Evolutionary conservation across 2,113 vertebrate species (phyloP), one percentile per base, ranked within the genome.

Genomic region (Hipposideros armiger): DNA sequence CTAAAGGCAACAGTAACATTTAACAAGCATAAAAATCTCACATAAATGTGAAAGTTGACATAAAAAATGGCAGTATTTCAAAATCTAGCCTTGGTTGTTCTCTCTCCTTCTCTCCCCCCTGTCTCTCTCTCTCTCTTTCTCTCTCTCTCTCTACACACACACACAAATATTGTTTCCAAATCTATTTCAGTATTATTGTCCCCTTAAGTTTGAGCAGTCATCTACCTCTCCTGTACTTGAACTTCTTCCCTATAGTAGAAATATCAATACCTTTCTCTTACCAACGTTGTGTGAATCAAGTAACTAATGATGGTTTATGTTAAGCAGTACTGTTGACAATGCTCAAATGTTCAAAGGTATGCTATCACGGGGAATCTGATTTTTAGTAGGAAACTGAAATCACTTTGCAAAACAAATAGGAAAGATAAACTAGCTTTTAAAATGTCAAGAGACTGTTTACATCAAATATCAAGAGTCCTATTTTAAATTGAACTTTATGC

Each of bases 321-420:
- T 66, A 69, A 85, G 7, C 17, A 90, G 67, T 67, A 66, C 50
- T 32, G 45, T 6, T 87, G 32, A 84, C 11, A 58, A 50, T 45
- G n/a, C 1, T 81, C 30, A 89, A 94, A 80, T 64, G 17, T 87
- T 52, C 36, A 76, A 74, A 77, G 30, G 52, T 40, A 80, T 28
- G 11, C 17, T 62, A 16, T 60, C 73, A 67, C 6, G 50, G 26
- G 60, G n/a, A 89, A 67, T 78, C 3, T 87, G 3, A 94, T 7
- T 70, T 89, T 96, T 89, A 90, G 36, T 17, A 82, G 11, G 16
- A 83, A 86, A 87, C 7, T 84, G 36, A 95, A 82, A 82, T 74
- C 36, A 64, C n/a, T 70, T 32, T 69, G 19, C 17, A 91, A 88
- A 91, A 50, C 11, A 69, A 87, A 74, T 20, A 90, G 1, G 45